These are phyloP conservation scores for Dicyrtoma fusca DNA, from an alignment of 2,888 invertebrate genomes.

Conservation along the genomic window DNA sequence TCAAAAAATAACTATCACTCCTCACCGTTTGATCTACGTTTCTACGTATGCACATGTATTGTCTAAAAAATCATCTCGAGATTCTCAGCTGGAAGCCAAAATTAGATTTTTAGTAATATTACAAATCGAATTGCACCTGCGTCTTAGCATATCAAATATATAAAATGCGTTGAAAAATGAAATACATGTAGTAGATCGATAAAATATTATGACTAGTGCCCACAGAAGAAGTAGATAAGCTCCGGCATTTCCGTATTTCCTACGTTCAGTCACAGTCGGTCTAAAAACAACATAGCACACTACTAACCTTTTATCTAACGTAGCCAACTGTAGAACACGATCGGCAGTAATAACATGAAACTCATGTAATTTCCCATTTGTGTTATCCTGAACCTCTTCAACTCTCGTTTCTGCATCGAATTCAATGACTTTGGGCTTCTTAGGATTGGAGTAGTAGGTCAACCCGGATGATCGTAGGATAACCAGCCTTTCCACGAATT, in stretches of 20 bases:
- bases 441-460: conserved; percentile 73
- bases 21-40: too few relatives aligned
- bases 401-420: conserved; percentile 58
- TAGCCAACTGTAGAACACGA: conserved; percentile 73
- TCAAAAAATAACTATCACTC: too few relatives aligned
- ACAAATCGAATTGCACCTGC: too few relatives aligned
- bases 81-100: too few relatives aligned
- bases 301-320: conserved; percentile 71
- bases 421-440: conserved; percentile 60
- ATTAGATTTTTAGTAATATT: too few relatives aligned
- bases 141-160: too few relatives aligned
- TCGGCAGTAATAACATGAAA: conserved; percentile 73
- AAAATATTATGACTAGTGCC: too few relatives aligned
- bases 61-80: too few relatives aligned
- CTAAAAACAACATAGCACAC: not conserved
- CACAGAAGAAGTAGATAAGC: not conserved
- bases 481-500: conserved; percentile 76
- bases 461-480: conserved; percentile 75
- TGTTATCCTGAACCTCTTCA: conserved; percentile 59
- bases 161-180: too few relatives aligned
- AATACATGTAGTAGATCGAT: not conserved
- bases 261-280: not conserved
- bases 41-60: too few relatives aligned
- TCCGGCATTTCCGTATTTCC: not conserved
- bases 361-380: conserved; percentile 61